These are phyloP conservation scores for Heliconius himera DNA, from an alignment of 1,140 invertebrate genomes.

Conservation along the genomic window DNA sequence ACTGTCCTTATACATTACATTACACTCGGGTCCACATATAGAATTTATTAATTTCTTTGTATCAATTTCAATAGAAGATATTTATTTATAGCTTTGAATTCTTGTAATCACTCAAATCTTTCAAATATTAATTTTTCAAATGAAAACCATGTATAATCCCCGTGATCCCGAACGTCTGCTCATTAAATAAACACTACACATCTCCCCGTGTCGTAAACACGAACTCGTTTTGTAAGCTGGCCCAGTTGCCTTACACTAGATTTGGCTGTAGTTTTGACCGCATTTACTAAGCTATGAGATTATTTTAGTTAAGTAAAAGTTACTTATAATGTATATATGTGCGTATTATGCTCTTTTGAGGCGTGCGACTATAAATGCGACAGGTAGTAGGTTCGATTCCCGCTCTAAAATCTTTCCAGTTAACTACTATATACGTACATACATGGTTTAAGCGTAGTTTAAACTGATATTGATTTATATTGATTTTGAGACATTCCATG, in stretches of 20 bases:
- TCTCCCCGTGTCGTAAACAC: constrained; percentile 2
- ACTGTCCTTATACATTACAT: no score
- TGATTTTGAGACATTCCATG: background rate
- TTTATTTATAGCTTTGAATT: no score
- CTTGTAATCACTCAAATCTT: background rate
- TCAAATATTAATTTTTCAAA: background rate
- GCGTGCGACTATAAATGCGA: no score
- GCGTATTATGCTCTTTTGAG: no score
- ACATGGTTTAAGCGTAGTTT: no score
- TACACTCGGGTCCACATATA: no score
- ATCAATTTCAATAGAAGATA: no score
- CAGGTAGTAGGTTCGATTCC: no score
- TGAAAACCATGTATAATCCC: background rate
- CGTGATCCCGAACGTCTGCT: constrained; percentile 1
- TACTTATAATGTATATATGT: no score
- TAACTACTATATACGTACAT: no score
- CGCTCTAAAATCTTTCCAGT: no score
- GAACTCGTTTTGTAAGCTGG: background rate
- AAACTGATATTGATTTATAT: background rate
- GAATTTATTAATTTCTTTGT: no score
- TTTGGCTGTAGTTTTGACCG: background rate
- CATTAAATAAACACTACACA: constrained; percentile 6
- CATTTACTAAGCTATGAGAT: background rate
- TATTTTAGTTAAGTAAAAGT: background rate
- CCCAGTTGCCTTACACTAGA: background rate